phyloP scores from a whole-genome alignment of 1,140 invertebrate species.

The Carposina sasakii region DNA sequence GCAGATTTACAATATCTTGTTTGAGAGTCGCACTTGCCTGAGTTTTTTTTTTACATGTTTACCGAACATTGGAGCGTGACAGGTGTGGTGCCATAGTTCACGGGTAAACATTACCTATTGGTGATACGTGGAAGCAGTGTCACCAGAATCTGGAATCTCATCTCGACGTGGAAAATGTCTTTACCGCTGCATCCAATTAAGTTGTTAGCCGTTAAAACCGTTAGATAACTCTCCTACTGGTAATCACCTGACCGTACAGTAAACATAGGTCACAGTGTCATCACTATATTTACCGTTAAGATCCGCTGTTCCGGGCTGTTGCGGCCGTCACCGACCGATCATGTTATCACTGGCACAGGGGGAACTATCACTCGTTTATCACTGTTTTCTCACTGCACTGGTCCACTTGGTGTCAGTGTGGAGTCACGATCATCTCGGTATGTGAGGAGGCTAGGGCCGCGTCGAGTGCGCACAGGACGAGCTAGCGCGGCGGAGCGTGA shows the following conservation, averaged over 20 bases:
- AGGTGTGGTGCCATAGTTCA: slow-evolving; percentile 18
- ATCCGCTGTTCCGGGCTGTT: too few relatives aligned
- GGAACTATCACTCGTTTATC: slow-evolving; percentile 42
- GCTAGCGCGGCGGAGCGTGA: slow-evolving; percentile 64
- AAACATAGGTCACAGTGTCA: slow-evolving; percentile 52
- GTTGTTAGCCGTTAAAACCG: slow-evolving; percentile 15
- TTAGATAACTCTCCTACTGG: too few relatives aligned
- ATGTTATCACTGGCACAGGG: slow-evolving; percentile 39
- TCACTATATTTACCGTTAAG: slow-evolving; percentile 64
- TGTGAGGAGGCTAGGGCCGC: slow-evolving; percentile 43
- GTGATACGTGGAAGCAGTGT: slow-evolving; percentile 52
- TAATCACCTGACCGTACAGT: slow-evolving; percentile 61
- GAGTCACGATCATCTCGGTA: slow-evolving; percentile 16
- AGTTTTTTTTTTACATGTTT: slow-evolving; percentile 1
- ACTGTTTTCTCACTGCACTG: slow-evolving; percentile 2
- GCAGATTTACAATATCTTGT: slow-evolving; percentile 4
- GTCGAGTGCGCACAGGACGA: slow-evolving; percentile 55
- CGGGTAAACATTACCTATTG: slow-evolving; percentile 44
- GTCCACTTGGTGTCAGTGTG: neutral
- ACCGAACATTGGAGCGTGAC: slow-evolving; percentile 32
- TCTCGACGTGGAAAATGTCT: too few relatives aligned
- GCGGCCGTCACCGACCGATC: too few relatives aligned
- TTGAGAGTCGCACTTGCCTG: neutral
- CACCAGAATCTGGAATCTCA: too few relatives aligned
- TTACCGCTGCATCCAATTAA: slow-evolving; percentile 20